A percentile compares a stretch with the other conserved stretches of the same genome.
phyloP scores from a whole-genome alignment of 2,113 vertebrate genomes.

The Calidris pygmaea region DNA sequence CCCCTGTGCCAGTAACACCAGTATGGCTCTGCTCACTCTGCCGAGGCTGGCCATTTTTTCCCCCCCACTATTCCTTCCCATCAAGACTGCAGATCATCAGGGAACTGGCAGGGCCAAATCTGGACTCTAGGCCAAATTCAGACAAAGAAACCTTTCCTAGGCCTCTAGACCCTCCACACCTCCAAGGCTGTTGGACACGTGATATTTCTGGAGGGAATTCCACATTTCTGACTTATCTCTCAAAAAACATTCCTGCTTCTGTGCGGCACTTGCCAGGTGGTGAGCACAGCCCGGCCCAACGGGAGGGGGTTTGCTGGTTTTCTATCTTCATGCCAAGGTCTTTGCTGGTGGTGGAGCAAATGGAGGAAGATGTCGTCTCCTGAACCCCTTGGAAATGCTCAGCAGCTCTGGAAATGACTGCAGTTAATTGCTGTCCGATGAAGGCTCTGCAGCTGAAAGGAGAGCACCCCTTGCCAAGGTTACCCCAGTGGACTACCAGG shows the following conservation, averaged over 20 bases:
- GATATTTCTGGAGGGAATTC: neutral
- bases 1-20: neutral
- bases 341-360: neutral
- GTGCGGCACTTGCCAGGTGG: neutral
- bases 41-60: neutral
- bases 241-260: neutral
- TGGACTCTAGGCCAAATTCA: neutral
- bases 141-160: neutral
- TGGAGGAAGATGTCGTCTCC: neutral
- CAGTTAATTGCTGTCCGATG: neutral
- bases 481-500: neutral
- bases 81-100: neutral
- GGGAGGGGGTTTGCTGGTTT: neutral
- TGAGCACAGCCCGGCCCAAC: fast-evolving
- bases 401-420: neutral
- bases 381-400: neutral
- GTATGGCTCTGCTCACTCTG: neutral
- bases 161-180: neutral
- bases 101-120: neutral
- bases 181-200: neutral
- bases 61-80: neutral
- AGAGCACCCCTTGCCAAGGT: neutral
- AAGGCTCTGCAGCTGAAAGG: neutral
- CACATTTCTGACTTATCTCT: neutral
- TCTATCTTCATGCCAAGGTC: neutral